Evolutionary conservation across 2,888 invertebrate genomes (phyloP), one percentile per base, ranked within the genome.

Genomic region (Spatulosminthurus flaviceps): DNA sequence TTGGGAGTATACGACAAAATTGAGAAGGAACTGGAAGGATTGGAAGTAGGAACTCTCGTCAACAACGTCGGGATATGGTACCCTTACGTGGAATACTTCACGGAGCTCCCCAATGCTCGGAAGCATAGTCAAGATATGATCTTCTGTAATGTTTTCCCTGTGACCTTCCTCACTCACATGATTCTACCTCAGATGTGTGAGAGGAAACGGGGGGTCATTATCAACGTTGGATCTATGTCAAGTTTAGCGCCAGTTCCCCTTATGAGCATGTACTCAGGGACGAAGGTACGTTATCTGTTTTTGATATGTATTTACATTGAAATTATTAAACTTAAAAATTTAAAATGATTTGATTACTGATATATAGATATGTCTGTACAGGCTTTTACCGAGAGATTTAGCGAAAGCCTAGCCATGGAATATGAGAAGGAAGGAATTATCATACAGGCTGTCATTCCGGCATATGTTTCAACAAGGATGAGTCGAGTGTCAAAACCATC

Each of bases 1-100:
- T 90, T 90, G 0, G 90, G 90, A 29, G 93, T 95, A 81, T 97
- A 94, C 87, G 90, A 92, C 0, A 91, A 90, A 82, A 92, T 95
- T 78, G 90, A 90, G 76, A 90, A 91, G 82, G 90, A 91, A 80
- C 88, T 93, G 19, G 89, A 90, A 26, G 93, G 91, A 0, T 88
- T 95, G 28, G 95, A 96, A 86, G 92, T 96, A 83, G 96, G 95
- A 0, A 92, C 95, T 11, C 88, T 97, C 76, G 92, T 98, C 42
- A 98, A 98, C 89, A 97, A 97, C 88, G 95, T 97, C 0, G 97
- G 97, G 24, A 91, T 95, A 86, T 93, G 94, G 61, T 95, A 96
- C 87, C 89, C 91, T 0, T 91, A 94, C 88, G 97, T 97, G 0
- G 94, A 95, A 80, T 89, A 87, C 81, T 88, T 89, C 82, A 82